These are phyloP conservation scores for Leptinotarsa tumamoca DNA, from an alignment of 2,888 invertebrate species.

Conservation along the genomic window DNA sequence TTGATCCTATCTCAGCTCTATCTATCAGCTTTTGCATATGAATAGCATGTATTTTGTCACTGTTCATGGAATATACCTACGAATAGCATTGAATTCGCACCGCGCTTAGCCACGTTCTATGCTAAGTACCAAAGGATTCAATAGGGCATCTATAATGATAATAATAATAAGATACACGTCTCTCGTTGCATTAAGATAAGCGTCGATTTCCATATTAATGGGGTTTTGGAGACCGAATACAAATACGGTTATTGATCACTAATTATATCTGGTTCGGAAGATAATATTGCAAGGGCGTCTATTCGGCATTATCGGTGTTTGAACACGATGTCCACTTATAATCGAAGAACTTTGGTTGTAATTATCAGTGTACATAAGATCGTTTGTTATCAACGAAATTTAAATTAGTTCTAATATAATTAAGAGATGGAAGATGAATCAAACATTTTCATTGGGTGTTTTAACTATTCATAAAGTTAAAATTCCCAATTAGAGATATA, in stretches of 20 bases:
- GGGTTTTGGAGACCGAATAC: neutral
- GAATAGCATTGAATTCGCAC: conserved; percentile 4
- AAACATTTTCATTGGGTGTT: too few species aligned
- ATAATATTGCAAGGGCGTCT: neutral
- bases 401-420: too few species aligned
- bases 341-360: neutral
- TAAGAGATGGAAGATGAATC: too few species aligned
- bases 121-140: conserved; percentile 2
- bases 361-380: too few species aligned
- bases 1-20: conserved; percentile 10
- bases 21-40: conserved; percentile 31
- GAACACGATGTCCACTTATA: neutral
- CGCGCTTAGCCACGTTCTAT: neutral
- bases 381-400: too few species aligned
- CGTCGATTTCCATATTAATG: conserved; percentile 7
- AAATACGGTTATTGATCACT: neutral
- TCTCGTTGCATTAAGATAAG: neutral
- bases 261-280: neutral
- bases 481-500: too few species aligned
- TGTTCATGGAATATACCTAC: conserved; percentile 7
- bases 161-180: neutral
- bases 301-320: neutral
- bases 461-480: too few species aligned
- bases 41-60: conserved; percentile 34
- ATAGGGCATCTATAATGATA: neutral